A percentile compares a stretch with the other conserved stretches of the same genome.
phyloP scores from a whole-genome alignment of 35 echinoderm and acorn worm genomes.

The Chiridota heheva region DNA sequence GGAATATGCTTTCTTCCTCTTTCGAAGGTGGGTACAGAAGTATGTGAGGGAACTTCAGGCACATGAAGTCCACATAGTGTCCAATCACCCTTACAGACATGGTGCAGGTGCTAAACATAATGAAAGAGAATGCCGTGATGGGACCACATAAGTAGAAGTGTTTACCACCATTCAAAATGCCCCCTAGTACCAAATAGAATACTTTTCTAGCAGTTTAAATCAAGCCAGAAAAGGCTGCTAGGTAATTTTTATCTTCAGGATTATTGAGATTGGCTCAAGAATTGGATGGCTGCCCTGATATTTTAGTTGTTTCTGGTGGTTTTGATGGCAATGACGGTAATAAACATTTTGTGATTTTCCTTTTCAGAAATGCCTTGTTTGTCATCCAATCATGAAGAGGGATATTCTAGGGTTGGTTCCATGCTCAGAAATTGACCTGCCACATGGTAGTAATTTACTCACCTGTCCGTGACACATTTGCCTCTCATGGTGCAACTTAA shows the following conservation, averaged over 20 bases:
- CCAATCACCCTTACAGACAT: slow-evolving; percentile 45
- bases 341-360: slow-evolving; percentile 3
- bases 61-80: slow-evolving; percentile 32
- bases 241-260: slow-evolving; percentile 28
- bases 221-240: slow-evolving; percentile 33
- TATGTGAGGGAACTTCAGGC: not conserved
- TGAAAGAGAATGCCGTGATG: slow-evolving; percentile 6
- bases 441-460: not conserved
- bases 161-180: not conserved
- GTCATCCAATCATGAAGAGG: slow-evolving; percentile 7
- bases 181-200: slow-evolving; percentile 3
- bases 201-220: slow-evolving; percentile 7
- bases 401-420: slow-evolving; percentile 29
- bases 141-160: not conserved
- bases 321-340: slow-evolving; percentile 45
- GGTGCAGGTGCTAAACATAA: slow-evolving; percentile 41
- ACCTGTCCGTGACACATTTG: slow-evolving; percentile 20
- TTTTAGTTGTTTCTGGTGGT: slow-evolving; percentile 12
- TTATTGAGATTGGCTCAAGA: slow-evolving; percentile 6
- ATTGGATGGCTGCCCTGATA: not conserved
- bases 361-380: not conserved
- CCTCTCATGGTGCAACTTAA: not conserved
- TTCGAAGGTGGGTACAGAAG: slow-evolving; percentile 38
- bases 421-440: not conserved
- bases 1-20: slow-evolving; percentile 48